Percentiles rank a stretch among this genome's conserved stretches.
phyloP scores from a whole-genome alignment of 1,140 invertebrate genomes.

The Agrypnia vestita region DNA sequence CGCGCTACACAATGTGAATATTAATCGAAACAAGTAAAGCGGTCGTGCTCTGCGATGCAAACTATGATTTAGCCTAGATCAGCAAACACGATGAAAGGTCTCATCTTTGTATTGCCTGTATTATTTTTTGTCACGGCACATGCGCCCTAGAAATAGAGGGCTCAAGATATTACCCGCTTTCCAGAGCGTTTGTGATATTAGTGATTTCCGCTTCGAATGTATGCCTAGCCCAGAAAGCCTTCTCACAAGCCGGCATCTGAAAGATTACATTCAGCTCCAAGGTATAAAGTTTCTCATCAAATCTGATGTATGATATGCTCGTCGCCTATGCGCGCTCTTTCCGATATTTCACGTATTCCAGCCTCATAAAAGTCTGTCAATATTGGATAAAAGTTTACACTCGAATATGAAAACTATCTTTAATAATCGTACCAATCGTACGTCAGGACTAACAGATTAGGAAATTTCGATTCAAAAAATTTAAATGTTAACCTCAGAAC shows the following conservation, averaged over 20 bases:
- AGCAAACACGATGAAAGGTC: too few species aligned
- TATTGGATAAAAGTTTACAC: not conserved
- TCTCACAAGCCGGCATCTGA: conserved; percentile 9
- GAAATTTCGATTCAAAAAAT: too few species aligned
- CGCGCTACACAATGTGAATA: too few species aligned
- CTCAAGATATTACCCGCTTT: not conserved
- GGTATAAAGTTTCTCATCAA: conserved; percentile 19
- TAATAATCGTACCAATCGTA: too few species aligned
- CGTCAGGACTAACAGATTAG: too few species aligned
- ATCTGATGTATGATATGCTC: not conserved
- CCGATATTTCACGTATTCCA: not conserved
- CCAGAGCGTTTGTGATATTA: not conserved
- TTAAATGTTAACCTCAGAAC: too few species aligned
- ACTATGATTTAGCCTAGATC: too few species aligned
- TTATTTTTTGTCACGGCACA: too few species aligned
- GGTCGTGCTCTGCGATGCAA: too few species aligned
- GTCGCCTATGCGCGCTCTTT: not conserved
- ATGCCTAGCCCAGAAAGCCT: conserved; percentile 5
- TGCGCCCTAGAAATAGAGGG: too few species aligned
- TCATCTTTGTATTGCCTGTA: too few species aligned
- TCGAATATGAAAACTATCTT: not conserved
- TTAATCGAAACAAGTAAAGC: too few species aligned
- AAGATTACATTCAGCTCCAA: not conserved
- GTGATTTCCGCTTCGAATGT: not conserved
- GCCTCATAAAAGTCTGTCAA: not conserved